These are phyloP conservation scores for Umimayanthus chanpuru DNA, from an alignment of 92 coral and sea anemone species.

Conservation along the genomic window DNA sequence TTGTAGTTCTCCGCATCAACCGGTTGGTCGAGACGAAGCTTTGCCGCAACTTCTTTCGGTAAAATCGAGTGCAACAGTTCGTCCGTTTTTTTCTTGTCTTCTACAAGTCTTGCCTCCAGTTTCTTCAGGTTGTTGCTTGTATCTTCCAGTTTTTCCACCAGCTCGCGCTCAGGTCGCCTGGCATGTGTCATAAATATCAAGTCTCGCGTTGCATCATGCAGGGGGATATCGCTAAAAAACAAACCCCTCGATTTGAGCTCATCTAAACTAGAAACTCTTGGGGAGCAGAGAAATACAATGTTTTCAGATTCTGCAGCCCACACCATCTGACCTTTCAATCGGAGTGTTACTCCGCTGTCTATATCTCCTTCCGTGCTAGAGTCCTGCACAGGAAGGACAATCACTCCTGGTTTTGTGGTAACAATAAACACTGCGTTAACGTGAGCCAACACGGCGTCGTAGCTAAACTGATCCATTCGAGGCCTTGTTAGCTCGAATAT, in stretches of 20 bases:
- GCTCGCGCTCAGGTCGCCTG: constrained; percentile 91
- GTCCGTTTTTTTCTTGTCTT: constrained; percentile 93
- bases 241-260: constrained; percentile 74
- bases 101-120: constrained; percentile 85
- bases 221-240: constrained; percentile 86
- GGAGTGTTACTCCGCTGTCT: constrained; percentile 53
- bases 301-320: constrained; percentile 83
- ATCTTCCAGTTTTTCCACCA: constrained; percentile 94
- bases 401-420: constrained; percentile 69
- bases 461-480: constrained; percentile 81
- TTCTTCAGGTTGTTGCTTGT: constrained; percentile 95
- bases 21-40: constrained; percentile 87
- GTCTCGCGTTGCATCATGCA: constrained; percentile 99
- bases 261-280: constrained; percentile 80
- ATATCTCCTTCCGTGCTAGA: constrained; percentile 37
- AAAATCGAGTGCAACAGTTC: constrained; percentile 91
- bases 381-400: constrained; percentile 38
- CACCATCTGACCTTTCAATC: constrained; percentile 99
- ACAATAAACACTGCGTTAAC: constrained; percentile 94
- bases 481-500: constrained; percentile 86
- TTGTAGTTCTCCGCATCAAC: constrained; percentile 98
- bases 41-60: constrained; percentile 96
- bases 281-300: constrained; percentile 93
- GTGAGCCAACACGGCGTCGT: constrained; percentile 76
- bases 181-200: constrained; percentile 96